Conservation (phyloP, 2,888 invertebrate species). For the Agrochola circellaris region DNA sequence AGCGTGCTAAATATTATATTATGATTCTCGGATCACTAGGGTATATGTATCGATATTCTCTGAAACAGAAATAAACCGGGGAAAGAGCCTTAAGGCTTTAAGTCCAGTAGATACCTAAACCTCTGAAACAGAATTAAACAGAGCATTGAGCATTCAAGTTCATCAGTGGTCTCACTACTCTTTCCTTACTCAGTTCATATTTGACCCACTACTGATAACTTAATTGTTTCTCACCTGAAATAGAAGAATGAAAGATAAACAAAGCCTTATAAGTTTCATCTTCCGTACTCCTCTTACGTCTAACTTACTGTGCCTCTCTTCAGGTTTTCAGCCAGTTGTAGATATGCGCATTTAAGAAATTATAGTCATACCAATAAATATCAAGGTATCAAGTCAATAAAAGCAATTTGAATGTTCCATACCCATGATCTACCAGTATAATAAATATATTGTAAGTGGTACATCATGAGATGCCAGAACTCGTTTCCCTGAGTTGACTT, state of each 20-base stretch:
- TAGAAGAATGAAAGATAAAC: neutral
- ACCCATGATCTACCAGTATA: conserved; percentile 5
- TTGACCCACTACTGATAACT: neutral
- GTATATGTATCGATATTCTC: neutral
- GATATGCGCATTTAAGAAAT: neutral
- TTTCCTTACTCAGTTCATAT: neutral
- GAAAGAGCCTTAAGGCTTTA: neutral
- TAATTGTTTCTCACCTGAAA: neutral
- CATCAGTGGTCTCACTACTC: neutral
- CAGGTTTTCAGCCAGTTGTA: neutral
- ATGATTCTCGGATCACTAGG: conserved; percentile 37
- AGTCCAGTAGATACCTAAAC: neutral
- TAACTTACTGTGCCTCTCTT: neutral
- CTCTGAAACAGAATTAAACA: neutral
- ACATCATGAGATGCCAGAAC: conserved; percentile 24
- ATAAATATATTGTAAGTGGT: conserved; percentile 37
- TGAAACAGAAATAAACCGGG: neutral
- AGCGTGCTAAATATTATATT: conserved; percentile 56
- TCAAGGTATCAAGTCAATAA: conserved; percentile 2
- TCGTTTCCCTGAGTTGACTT: conserved; percentile 43
- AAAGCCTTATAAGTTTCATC: neutral
- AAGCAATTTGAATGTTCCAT: neutral
- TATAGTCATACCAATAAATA: neutral
- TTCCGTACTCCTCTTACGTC: neutral
- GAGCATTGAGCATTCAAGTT: neutral